Evolutionary conservation across 2,888 invertebrate genomes (phyloP).

Genomic region (Peribatodes rhomboidaria): DNA sequence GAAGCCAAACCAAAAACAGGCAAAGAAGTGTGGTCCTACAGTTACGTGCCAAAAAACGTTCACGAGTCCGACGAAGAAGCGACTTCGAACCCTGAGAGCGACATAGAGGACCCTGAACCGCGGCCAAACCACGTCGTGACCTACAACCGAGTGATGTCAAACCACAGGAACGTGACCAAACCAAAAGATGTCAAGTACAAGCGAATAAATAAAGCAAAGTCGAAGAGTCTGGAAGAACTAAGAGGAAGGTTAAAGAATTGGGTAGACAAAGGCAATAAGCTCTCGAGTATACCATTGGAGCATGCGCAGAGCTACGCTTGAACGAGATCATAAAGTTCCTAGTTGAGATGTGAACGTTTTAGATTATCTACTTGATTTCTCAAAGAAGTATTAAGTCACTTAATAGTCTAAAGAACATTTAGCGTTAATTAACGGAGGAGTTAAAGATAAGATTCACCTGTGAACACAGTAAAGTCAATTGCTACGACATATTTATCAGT

Average conservation of each 20-base stretch:
- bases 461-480: conserved; percentile 1
- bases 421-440: not conserved
- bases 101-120: conserved; percentile 71
- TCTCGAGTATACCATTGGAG: conserved; percentile 89
- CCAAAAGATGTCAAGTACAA: conserved; percentile 97
- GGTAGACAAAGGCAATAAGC: conserved; percentile 92
- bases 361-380: conserved; percentile 18
- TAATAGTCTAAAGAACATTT: not conserved
- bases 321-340: conserved; percentile 66
- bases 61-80: conserved; percentile 79
- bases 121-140: conserved; percentile 88
- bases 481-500: conserved; percentile 3
- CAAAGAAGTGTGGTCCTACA: conserved; percentile 80
- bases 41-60: conserved; percentile 82
- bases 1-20: conserved; percentile 68
- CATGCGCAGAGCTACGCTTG: conserved; percentile 89
- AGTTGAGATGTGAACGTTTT: conserved; percentile 48
- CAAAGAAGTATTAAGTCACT: conserved; percentile 17
- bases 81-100: conserved; percentile 77
- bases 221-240: conserved; percentile 94
- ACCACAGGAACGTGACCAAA: conserved; percentile 95
- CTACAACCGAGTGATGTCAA: conserved; percentile 95
- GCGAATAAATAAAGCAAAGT: conserved; percentile 95
- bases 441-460: not conserved
- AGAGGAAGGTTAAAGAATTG: conserved; percentile 94